Conservation (phyloP, 1,140 invertebrate species). For the Eufriesea mexicana region DNA sequence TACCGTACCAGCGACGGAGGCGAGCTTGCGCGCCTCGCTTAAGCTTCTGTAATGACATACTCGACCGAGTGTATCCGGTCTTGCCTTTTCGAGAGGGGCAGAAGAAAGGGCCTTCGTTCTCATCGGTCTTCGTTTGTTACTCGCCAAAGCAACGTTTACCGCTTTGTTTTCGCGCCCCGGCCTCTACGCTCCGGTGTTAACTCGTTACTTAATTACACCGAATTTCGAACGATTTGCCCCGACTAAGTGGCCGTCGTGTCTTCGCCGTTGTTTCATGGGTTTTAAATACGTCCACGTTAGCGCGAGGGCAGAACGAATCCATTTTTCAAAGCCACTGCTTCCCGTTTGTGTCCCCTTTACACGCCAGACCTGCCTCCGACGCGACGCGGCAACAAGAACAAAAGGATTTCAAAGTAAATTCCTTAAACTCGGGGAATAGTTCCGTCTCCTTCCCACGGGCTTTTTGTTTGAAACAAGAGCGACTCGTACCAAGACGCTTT, state of each 20-base stretch:
- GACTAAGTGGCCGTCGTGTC: neutral
- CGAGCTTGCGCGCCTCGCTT: neutral
- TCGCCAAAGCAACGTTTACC: neutral
- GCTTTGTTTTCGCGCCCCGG: neutral
- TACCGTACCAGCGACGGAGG: neutral
- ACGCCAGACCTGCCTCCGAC: neutral
- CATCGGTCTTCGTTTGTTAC: conserved; percentile 20
- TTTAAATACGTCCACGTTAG: neutral
- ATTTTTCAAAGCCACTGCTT: conserved; percentile 33
- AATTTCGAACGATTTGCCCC: conserved; percentile 29
- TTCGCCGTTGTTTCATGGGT: neutral
- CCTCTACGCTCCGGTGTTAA: neutral
- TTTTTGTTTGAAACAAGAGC: neutral
- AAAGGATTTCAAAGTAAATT: conserved; percentile 44
- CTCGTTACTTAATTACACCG: conserved; percentile 36
- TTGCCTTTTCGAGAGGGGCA: conserved; percentile 29
- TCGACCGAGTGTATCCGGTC: conserved; percentile 23
- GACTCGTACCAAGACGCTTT: neutral
- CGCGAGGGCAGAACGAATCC: conserved; percentile 1
- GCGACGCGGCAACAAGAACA: conserved; percentile 2
- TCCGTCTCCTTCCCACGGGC: neutral
- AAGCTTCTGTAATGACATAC: conserved; percentile 32
- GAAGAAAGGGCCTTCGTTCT: conserved; percentile 10
- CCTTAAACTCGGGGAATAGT: conserved; percentile 20
- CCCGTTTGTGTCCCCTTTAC: neutral